Evolutionary conservation across 2,888 invertebrate species (phyloP).

Genomic region (Polydrusus cervinus): DNA sequence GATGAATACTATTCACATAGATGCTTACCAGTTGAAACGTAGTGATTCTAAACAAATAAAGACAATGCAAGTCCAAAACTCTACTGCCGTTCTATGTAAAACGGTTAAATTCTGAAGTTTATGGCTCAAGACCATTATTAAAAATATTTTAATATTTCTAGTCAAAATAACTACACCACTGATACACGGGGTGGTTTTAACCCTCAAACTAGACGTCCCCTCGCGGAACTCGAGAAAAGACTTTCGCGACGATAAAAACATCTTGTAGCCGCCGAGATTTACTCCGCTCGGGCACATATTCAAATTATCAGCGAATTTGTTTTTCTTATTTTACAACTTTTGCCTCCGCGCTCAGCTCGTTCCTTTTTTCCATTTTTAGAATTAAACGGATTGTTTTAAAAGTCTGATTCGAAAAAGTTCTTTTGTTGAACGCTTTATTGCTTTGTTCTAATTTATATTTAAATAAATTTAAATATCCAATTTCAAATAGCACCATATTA

Average conservation of each 20-base stretch:
- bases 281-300: conserved; percentile 72
- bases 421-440: background rate
- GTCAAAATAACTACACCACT: conserved; percentile 30
- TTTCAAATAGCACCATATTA: background rate
- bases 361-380: conserved; percentile 36
- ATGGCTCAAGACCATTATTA: no score
- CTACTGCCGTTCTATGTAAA: no score
- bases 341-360: conserved; percentile 36
- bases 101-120: no score
- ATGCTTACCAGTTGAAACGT: no score
- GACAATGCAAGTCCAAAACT: no score
- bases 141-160: no score
- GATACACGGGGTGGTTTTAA: conserved; percentile 37
- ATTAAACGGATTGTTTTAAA: conserved; percentile 37
- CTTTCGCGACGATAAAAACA: conserved; percentile 71
- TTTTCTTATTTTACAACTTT: conserved; percentile 70
- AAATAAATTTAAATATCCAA: background rate
- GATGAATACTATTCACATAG: no score
- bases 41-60: no score
- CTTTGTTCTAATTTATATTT: background rate
- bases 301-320: conserved; percentile 74
- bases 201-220: conserved; percentile 57
- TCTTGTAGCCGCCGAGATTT: conserved; percentile 73
- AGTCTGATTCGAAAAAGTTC: conserved; percentile 20
- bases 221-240: conserved; percentile 68